Evolutionary conservation across 2,797 vertebrate genomes (phyloP), one percentile per base, ranked within the genome.

Genomic region (Rhinogobio ventralis): DNA sequence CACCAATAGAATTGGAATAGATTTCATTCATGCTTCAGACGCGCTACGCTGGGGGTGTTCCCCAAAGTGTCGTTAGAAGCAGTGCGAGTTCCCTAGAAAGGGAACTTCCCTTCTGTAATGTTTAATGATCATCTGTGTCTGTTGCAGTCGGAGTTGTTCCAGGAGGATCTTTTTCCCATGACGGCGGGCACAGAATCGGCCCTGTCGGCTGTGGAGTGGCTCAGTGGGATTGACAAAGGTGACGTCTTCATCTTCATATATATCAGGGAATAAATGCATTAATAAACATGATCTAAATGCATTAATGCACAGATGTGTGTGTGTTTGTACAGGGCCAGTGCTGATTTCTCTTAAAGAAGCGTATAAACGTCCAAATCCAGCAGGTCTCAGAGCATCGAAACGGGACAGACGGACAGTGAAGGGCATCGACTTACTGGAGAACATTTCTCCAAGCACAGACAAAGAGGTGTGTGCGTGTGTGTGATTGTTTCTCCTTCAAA

Each of bases 151-250:
- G 96, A 97, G 89, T 95, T 95, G 0, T 97, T 96, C 90, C 96
- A 97, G 84, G 96, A 97, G 87, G 96, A 97, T 86, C 96, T 97
- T 80, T 97, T 97, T 69, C 96, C 96, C 0, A 96, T 96, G 96
- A 97, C 96, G 0, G 93, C 95, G 0, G 95, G 96, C 10, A 94
- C 89, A 0, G 96, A 96, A 87, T 95, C 96, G 0, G 95, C 96
- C 4, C 92, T 97, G 83, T 95, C 93, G 0, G 94, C 96, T 0
- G 94, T 95, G 0, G 95, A 97, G 75, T 97, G 96, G 96, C 93
- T 97, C 77, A 95, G 95, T 0, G 96, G 96, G 64, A 90, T 94
- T 28, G 93, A 97, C 92, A 90, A 94, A 95, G 96, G 96, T 96
- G 91, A 88, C 23, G n/a, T 20, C 20, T 42, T 3, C 23, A 42